A percentile compares a stretch with the other conserved stretches of the same genome.
Conservation (phyloP, 2,888 invertebrate species). For the Caenorhabditis virilis region DNA sequence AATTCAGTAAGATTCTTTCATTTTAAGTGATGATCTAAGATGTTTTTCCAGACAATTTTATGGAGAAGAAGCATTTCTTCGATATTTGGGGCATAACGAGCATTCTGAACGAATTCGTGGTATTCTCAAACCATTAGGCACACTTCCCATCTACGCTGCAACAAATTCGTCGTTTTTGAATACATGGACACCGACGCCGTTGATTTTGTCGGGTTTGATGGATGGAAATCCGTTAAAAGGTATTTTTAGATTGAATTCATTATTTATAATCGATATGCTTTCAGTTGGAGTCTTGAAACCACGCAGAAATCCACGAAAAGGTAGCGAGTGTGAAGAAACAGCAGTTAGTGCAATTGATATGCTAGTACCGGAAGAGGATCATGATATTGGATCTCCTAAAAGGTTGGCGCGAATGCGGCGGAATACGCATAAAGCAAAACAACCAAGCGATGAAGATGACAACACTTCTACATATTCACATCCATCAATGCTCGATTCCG, state of each 20-base stretch:
- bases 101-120: slow-evolving; percentile 69
- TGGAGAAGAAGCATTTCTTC: slow-evolving; percentile 68
- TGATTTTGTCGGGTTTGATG: slow-evolving; percentile 69
- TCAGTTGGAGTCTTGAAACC: slow-evolving; percentile 35
- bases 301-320: slow-evolving; percentile 26
- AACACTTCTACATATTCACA: slow-evolving; percentile 64
- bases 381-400: slow-evolving; percentile 32
- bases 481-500: slow-evolving; percentile 61
- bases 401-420: slow-evolving; percentile 1
- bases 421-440: slow-evolving; percentile 4
- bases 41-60: slow-evolving; percentile 69
- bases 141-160: slow-evolving; percentile 60
- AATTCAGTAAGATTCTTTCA: slow-evolving; percentile 48
- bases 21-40: not conserved
- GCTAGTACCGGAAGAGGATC: slow-evolving; percentile 34
- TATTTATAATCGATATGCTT: not conserved
- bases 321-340: slow-evolving; percentile 34
- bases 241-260: slow-evolving; percentile 6
- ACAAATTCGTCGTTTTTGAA: slow-evolving; percentile 71
- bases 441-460: slow-evolving; percentile 51
- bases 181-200: slow-evolving; percentile 70
- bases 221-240: slow-evolving; percentile 52
- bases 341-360: slow-evolving; percentile 51
- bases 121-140: slow-evolving; percentile 33
- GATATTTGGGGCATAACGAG: slow-evolving; percentile 70